Base-by-base conservation (phyloP, 2,888 invertebrate genomes). In the Hartigia nigra region DNA sequence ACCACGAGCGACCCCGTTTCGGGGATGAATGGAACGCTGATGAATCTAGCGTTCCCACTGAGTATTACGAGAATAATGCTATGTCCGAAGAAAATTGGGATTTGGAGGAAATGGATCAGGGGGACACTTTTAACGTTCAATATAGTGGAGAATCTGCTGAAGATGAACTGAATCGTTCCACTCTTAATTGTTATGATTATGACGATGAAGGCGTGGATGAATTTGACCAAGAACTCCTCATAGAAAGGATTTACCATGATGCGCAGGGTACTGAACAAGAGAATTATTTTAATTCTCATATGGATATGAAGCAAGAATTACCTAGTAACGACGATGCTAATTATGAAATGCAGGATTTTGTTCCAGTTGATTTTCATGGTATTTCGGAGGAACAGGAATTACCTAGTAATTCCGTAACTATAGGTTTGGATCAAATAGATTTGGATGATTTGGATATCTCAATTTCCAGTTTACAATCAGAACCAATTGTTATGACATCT, bases 31-130 rank as follows among this genome's bases (percentile, higher is more conserved):
- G 85, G 84, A 75, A 81, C 31, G 31, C 69, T 11, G 85, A 84
- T 39, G 39, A 55, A 55, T 23, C 55, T 23, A 55, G 2, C 1
- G 55, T 23, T 55, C 23, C 55, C 9, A 9, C 55, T 23, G 55
- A 55, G 55, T 55, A 82, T 34, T 74, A 75, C 74, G 35, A 76
- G 23, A 35, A 80, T 23, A 79, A 81, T 70, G 55, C 36, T 1
- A 37, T 78, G 12, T 69, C 69, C 69, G 76, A 74, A 12, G 80
- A 83, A 14, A 35, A 74, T 69, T 85, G 85, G 84, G 35, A 81
- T 37, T 75, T 74, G 23, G 80, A 86, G 69, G 75, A 77, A 37
- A 86, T 85, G 86, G 72, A 82, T n/a, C 76, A 79, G 12, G 84
- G 84, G 35, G 74, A 37, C 9, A 34, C 34, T 12, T 72, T 72